A percentile compares a stretch with the other conserved stretches of the same genome.
Conservation (phyloP, 2,888 invertebrate genomes). For the Andrena camellia region DNA sequence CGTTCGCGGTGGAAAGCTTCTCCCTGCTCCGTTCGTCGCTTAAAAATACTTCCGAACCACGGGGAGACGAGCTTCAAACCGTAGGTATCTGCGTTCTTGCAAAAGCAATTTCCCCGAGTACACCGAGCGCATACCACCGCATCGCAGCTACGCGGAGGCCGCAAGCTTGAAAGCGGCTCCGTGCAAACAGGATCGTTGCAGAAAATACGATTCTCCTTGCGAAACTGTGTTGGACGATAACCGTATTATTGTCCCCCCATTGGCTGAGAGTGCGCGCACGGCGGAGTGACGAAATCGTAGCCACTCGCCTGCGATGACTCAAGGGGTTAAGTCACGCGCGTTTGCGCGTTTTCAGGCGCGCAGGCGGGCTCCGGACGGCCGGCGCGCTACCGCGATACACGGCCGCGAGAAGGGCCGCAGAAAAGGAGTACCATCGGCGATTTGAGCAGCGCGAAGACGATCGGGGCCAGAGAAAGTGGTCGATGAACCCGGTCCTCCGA, state of each 20-base stretch:
- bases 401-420: conserved; percentile 10
- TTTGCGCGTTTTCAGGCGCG: not conserved
- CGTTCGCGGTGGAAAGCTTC: not conserved
- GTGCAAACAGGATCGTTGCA: not conserved
- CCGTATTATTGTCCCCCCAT: conserved; percentile 21
- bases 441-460: conserved; percentile 53
- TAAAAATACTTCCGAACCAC: no score
- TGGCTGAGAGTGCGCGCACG: not conserved
- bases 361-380: not conserved
- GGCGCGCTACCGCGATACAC: not conserved
- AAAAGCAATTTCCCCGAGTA: no score
- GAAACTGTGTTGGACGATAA: conserved; percentile 9
- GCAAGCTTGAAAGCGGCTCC: no score
- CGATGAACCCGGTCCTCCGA: conserved; percentile 77
- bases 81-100: no score
- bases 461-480: conserved; percentile 80
- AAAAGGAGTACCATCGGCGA: conserved; percentile 20
- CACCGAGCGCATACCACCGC: no score
- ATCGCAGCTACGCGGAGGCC: no score
- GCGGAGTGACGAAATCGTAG: conserved; percentile 23
- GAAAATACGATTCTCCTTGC: conserved; percentile 20
- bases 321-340: conserved; percentile 43
- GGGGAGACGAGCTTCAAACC: no score
- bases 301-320: conserved; percentile 20
- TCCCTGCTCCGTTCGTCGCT: no score